Evolutionary conservation across 2,888 invertebrate species (phyloP).

Genomic region (Himalopsyche tibetana): DNA sequence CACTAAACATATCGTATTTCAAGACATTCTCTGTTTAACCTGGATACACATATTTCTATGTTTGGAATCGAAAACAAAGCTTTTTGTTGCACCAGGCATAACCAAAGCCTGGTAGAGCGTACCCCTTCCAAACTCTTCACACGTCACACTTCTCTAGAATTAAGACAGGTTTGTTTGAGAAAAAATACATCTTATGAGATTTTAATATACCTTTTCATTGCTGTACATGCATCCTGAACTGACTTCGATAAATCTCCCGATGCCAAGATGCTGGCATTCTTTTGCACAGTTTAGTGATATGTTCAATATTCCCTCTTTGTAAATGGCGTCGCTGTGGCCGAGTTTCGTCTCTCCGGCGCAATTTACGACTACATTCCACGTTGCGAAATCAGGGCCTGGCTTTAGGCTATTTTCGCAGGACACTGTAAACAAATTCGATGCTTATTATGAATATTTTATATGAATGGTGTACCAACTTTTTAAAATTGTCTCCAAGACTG

Average conservation of each 20-base stretch:
- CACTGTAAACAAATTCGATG: slow-evolving; percentile 75
- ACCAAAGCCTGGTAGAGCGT: no score
- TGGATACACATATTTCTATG: no score
- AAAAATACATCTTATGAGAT: no score
- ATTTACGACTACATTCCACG: slow-evolving; percentile 89
- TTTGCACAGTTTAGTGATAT: slow-evolving; percentile 89
- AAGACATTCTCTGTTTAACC: no score
- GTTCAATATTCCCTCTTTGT: slow-evolving; percentile 92
- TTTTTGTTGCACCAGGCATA: no score
- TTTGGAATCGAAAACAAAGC: no score
- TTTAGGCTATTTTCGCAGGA: slow-evolving; percentile 88
- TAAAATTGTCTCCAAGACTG: no score
- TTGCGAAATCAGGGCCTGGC: slow-evolving; percentile 75
- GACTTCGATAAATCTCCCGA: slow-evolving; percentile 87
- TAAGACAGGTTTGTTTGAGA: no score
- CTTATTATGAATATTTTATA: neutral
- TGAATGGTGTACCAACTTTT: no score
- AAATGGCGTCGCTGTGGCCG: slow-evolving; percentile 92
- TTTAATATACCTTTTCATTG: slow-evolving; percentile 82
- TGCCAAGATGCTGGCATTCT: slow-evolving; percentile 83
- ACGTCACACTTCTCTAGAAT: no score
- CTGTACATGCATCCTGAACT: slow-evolving; percentile 90
- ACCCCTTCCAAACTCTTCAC: no score
- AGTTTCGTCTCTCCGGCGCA: slow-evolving; percentile 94
- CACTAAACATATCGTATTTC: no score